phyloP scores from a whole-genome alignment of 2,888 invertebrate species.

The Eustalomyia histrio region DNA sequence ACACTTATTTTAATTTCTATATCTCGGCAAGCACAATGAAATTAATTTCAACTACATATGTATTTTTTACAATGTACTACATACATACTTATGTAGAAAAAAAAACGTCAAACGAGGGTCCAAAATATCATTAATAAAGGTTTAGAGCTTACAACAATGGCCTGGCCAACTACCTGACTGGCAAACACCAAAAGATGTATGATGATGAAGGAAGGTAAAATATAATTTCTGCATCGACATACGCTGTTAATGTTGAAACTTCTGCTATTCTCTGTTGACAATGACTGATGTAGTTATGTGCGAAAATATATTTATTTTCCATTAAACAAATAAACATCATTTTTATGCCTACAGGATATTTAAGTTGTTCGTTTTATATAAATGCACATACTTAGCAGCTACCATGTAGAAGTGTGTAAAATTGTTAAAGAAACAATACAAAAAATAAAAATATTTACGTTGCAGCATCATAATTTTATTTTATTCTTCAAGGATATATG shows the following conservation, averaged over 20 bases:
- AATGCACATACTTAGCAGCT: too few relatives aligned
- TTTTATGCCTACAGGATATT: conserved; percentile 57
- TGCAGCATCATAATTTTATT: not conserved
- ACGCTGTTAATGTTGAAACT: not conserved
- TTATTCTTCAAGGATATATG: not conserved
- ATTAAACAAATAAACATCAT: conserved; percentile 55
- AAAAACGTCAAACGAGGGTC: conserved; percentile 30
- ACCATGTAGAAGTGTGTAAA: not conserved
- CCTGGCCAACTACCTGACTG: conserved; percentile 15
- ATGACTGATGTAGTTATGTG: conserved; percentile 47
- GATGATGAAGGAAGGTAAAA: too few relatives aligned
- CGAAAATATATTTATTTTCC: conserved; percentile 50
- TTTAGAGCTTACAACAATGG: conserved; percentile 35
- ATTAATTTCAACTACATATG: too few relatives aligned
- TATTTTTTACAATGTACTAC: not conserved
- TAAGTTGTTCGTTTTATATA: conserved; percentile 17
- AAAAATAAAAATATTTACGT: not conserved
- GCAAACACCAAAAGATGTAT: not conserved
- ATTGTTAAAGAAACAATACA: not conserved
- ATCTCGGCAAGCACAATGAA: too few relatives aligned
- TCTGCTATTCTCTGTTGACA: conserved; percentile 37
- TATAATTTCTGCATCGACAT: not conserved
- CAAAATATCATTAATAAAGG: conserved; percentile 57
- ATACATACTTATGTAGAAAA: not conserved
- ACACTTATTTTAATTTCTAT: too few relatives aligned